Base-by-base conservation (phyloP, 1,140 invertebrate species). In the Musca vetustissima region DNA sequence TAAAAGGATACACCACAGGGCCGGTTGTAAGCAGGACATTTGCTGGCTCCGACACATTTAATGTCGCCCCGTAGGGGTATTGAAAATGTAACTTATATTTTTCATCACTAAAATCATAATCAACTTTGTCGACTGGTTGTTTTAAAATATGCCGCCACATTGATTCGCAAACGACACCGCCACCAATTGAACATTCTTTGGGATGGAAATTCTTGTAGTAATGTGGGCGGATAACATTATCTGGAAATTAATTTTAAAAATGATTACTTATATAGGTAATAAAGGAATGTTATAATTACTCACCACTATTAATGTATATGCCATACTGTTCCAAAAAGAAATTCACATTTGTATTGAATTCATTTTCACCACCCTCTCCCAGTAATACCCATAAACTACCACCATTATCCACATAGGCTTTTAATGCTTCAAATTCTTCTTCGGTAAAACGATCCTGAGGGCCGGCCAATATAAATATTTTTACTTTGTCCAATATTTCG, bases 191-290 rank as follows among this genome's bases (percentile, higher is more conserved):
- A 76, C 95, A 97, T 85, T 99, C 98, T 83, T 99, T 99, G 9
- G 98, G 98, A 83, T 99, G 96, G 78, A 97, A 96, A 82, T 97
- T 98, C 85, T 98, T 98, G 85, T 95, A 95, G 77, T 97, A 99
- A 75, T 96, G 93, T 19, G 96, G 96, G 65, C 98, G 87, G 11
- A 98, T 90, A 2, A 99, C 94, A 76, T 90, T 91, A 85, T 99
- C 97, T 96, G 74, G 7, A 84, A 52, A 57, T 14, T 57, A 1
- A 28, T 57, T 57, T 3, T 17, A 43, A 4, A 28, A 28, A 28
- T 28, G 3, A 8, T 28, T 28, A 13, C 6, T 17, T 4, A 13
- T n/a, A 4, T 17, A 13, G 19, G 19, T 17, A 4, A 8, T 4
- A 17, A 4, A 8, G 8, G n/a, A n/a, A 25, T n/a, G n/a, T n/a